Percentiles rank a stretch among this genome's conserved stretches.
Evolutionary conservation across 2,797 vertebrate genomes (phyloP).

Genomic region (Pseudomugil tenellus): DNA sequence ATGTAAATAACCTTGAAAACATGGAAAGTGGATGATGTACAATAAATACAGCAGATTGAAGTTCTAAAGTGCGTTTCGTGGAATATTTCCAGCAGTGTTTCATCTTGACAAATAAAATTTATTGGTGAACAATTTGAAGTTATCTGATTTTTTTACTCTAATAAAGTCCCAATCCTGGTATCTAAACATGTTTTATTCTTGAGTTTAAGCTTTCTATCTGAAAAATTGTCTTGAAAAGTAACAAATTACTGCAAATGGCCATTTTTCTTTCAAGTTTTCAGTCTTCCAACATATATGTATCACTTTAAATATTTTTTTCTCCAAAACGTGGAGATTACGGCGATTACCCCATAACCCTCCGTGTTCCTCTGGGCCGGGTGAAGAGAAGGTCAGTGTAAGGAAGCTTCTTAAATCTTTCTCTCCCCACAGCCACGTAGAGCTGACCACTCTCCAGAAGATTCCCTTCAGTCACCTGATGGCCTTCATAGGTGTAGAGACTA

Average conservation of each 20-base stretch:
- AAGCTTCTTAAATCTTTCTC: conserved; percentile 94
- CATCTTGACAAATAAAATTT: no score
- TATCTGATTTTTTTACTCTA: not conserved
- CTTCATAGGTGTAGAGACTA: conserved; percentile 92
- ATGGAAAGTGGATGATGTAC: no score
- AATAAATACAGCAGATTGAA: no score
- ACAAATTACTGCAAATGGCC: not conserved
- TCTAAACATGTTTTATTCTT: no score
- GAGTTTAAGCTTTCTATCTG: not conserved
- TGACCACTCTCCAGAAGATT: conserved; percentile 91
- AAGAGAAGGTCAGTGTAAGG: conserved; percentile 90
- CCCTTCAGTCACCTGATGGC: conserved; percentile 87
- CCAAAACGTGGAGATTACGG: not conserved
- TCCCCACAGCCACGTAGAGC: conserved; percentile 94
- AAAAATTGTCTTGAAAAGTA: not conserved
- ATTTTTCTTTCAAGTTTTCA: no score
- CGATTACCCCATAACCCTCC: conserved; percentile 87
- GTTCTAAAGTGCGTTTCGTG: no score
- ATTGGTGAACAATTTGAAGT: no score
- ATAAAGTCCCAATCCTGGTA: not conserved
- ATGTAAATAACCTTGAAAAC: no score
- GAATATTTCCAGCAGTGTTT: no score
- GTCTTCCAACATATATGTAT: no score
- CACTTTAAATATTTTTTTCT: not conserved
- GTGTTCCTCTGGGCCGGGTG: conserved; percentile 82